A percentile compares a stretch with the other conserved stretches of the same genome.
Evolutionary conservation across 2,113 vertebrate species (phyloP).

Genomic region (Pseudonaja textilis): DNA sequence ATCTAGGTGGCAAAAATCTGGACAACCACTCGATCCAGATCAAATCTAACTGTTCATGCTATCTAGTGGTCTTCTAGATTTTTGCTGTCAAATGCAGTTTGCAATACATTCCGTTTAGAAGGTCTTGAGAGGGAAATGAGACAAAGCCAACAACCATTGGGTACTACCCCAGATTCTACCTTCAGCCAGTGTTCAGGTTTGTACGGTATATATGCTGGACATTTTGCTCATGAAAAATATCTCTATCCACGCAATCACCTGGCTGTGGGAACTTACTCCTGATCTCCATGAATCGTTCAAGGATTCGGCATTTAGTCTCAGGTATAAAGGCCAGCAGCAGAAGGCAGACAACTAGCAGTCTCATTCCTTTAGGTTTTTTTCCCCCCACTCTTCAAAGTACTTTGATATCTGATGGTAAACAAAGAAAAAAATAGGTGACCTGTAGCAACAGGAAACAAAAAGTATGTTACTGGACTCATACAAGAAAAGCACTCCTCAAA

Average conservation of each 20-base stretch:
- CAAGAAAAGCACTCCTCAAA: background rate
- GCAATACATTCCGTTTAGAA: background rate
- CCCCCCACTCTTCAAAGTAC: fast-evolving
- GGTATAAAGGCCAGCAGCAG: constrained; percentile 67
- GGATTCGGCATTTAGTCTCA: constrained; percentile 23
- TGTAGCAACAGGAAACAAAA: constrained; percentile 1
- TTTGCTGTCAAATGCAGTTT: background rate
- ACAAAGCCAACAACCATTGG: background rate
- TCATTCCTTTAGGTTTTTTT: constrained; percentile 50
- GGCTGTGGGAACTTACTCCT: constrained; percentile 66
- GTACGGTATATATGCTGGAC: background rate
- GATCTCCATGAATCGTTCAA: constrained; percentile 61
- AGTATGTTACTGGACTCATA: background rate
- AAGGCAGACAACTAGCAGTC: constrained; percentile 48
- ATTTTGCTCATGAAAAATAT: background rate
- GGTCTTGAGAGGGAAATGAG: background rate
- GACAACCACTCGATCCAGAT: background rate
- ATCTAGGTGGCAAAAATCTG: background rate
- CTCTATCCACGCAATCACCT: background rate
- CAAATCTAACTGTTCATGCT: background rate
- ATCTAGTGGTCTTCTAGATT: background rate
- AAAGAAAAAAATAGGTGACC: background rate
- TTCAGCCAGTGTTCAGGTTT: background rate
- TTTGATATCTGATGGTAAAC: fast-evolving
- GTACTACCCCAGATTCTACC: background rate